Conservation (phyloP, 2,888 invertebrate genomes). For the Tubulanus polymorphus region DNA sequence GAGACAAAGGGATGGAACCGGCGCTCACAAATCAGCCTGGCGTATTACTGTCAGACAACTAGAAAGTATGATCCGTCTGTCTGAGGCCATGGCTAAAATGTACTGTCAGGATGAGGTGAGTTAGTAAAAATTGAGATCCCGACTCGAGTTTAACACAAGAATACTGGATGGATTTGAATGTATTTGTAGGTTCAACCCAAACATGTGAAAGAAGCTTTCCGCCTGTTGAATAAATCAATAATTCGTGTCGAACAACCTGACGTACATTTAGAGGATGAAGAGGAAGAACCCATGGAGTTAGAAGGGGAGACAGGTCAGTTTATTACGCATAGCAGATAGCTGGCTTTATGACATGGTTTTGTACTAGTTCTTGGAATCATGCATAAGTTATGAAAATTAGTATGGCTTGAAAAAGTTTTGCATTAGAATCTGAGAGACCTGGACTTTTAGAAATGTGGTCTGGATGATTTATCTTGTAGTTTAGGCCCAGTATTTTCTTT, state of each 20-base stretch:
- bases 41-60: slow-evolving; percentile 94
- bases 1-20: slow-evolving; percentile 73
- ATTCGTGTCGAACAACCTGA: slow-evolving; percentile 97
- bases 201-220: slow-evolving; percentile 88
- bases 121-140: not conserved
- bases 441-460: too few relatives aligned
- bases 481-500: too few relatives aligned
- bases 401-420: too few relatives aligned
- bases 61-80: slow-evolving; percentile 90
- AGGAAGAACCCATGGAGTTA: slow-evolving; percentile 15
- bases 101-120: slow-evolving; percentile 82
- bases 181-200: slow-evolving; percentile 64
- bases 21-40: slow-evolving; percentile 75
- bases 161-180: not conserved
- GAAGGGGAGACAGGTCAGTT: too few relatives aligned
- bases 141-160: not conserved
- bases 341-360: too few relatives aligned
- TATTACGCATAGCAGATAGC: too few relatives aligned
- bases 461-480: too few relatives aligned
- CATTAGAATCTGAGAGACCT: too few relatives aligned
- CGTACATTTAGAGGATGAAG: slow-evolving; percentile 82
- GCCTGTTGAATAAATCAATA: slow-evolving; percentile 90
- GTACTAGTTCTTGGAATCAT: too few relatives aligned
- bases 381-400: too few relatives aligned
- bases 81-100: slow-evolving; percentile 94